These are phyloP conservation scores for Daktulosphaira vitifoliae DNA, from an alignment of 1,140 invertebrate genomes.

Conservation along the genomic window DNA sequence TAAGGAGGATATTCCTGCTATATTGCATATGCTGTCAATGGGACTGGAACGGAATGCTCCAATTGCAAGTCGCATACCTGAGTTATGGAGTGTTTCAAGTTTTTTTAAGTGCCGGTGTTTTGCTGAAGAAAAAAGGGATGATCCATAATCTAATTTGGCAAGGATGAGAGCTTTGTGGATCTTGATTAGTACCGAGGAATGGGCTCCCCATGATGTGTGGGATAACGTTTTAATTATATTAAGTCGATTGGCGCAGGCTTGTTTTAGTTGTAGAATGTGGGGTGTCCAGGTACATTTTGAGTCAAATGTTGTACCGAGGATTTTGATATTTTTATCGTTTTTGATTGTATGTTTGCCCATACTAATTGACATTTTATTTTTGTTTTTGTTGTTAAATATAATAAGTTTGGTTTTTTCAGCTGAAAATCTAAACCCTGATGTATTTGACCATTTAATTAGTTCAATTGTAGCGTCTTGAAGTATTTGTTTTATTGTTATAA, in stretches of 20 bases:
- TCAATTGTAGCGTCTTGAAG: not conserved
- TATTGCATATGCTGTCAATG: not conserved
- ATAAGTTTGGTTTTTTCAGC: not conserved
- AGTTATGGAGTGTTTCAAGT: not conserved
- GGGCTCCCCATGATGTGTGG: not conserved
- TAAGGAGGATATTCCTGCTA: not conserved
- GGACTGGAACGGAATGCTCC: not conserved
- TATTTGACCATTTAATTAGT: not conserved
- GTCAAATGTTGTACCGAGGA: not conserved
- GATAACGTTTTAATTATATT: not conserved
- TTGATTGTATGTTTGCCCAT: not conserved
- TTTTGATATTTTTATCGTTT: not conserved
- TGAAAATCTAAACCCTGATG: not conserved
- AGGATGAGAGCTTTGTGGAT: not conserved
- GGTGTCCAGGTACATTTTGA: not conserved
- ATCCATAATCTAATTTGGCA: not conserved
- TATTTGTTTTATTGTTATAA: not conserved
- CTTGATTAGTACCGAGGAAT: not conserved
- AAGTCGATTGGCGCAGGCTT: too few species aligned
- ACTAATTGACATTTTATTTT: not conserved
- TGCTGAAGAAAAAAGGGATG: not conserved
- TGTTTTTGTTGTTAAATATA: not conserved
- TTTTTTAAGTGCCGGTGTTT: not conserved
- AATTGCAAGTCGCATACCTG: not conserved
- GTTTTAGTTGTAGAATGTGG: not conserved